Base-by-base conservation (phyloP, 2,888 invertebrate species). In the Rutpela maculata region DNA sequence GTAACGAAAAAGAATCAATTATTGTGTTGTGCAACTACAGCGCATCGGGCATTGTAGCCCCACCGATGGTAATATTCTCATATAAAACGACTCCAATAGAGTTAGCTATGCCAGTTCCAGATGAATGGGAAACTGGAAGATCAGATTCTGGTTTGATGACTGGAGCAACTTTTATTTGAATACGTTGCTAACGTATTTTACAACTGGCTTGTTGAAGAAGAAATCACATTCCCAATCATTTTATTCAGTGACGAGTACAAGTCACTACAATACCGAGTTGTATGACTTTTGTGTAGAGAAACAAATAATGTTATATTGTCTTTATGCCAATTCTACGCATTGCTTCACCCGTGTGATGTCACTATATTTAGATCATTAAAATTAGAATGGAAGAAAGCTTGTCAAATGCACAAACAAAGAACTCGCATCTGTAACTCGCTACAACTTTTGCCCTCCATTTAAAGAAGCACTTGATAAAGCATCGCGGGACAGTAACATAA, bases 321-420 rank as follows among this genome's bases (percentile, higher is more conserved):
- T n/a, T n/a, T n/a, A n/a, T n/a, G n/a, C n/a, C n/a, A 59, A 59
- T 59, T 59, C 59, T 59, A 59, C 59, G 59, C 19, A 59, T n/a
- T n/a, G n/a, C n/a, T n/a, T n/a, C n/a, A n/a, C n/a, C n/a, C n/a
- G n/a, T n/a, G n/a, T n/a, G 59, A 19, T 59, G 59, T 59, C 59
- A 19, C 59, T 19, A 59, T 59, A 19, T 59, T 59, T 22, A 59
- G 19, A 12, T 19, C 59, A 59, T 66, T 17, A 43, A 66, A 66
- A 50, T 17, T 66, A 1, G 66, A 66, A 66, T 43, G 66, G 18
- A 66, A 66, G n/a, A n/a, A n/a, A n/a, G n/a, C n/a, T n/a, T n/a
- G n/a, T n/a, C n/a, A n/a, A n/a, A n/a, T n/a, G n/a, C 66, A 66
- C 22, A 66, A 66, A 66, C 43, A 66, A 43, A 38, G 43, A 43